Base-by-base conservation (phyloP, 2,888 invertebrate genomes). In the Leptinotarsa juncta region DNA sequence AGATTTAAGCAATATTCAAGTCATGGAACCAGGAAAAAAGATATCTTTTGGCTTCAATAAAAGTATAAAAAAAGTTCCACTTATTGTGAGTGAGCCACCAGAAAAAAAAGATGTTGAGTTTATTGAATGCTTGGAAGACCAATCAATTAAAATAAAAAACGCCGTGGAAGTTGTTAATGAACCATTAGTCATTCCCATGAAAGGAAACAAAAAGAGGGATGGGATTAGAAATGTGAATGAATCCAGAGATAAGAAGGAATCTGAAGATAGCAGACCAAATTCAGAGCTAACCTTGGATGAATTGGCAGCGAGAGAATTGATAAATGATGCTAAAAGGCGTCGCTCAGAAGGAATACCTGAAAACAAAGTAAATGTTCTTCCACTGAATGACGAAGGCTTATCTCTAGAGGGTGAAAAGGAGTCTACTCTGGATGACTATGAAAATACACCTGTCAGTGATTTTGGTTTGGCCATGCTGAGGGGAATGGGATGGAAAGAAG, bases 391-490 rank as follows among this genome's bases (percentile, higher is more conserved):
- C 67, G 88, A 91, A 71, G 89, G 91, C 23, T 85, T 92, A 16
- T 89, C 90, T 65, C 92, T 93, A 2, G 91, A 93, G 78, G 91
- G 91, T 83, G 93, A 94, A 89, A 91, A 90, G 90, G 87, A 87
- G 79, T 78, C 95, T 2, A 90, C 91, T 3, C 80, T 91, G 23
- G 91, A 91, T 55, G 93, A 94, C 87, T 95, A 94, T 86, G 93
- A 94, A 79, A 87, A 89, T 81, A 89, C 94, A 75, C 94, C 95
- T 0, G 90, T 95, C 23, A 90, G 90, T 83, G 93, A 95, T 71
- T 99, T 94, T 91, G 99, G 99, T 3, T 84, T 95, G 85, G 99
- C 98, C 0, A 94, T 98, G 94, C 89, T 99, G 1, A 90, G 97
- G 77, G 99, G 98, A 12, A 98, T 83, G 83, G 83, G 83, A 18